A percentile compares a stretch with the other conserved stretches of the same genome.
Conservation (phyloP, 2,113 vertebrate species). For the Oophaga pumilio region DNA sequence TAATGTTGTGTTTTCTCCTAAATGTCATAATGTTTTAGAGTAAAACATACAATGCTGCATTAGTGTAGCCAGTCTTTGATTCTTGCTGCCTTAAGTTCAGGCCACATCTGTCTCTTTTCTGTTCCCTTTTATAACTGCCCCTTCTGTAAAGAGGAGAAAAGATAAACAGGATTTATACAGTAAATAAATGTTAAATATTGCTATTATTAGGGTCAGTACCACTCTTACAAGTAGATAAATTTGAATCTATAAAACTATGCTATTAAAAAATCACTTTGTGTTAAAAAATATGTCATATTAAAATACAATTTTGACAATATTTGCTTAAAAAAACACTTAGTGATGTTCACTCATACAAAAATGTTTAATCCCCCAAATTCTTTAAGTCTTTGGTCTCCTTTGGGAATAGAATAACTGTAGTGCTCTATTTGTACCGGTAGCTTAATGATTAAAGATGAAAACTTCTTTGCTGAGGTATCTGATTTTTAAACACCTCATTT, state of each 20-base stretch:
- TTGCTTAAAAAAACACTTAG: constrained; percentile 72
- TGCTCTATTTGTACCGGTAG: constrained; percentile 83
- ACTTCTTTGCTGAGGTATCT: constrained; percentile 79
- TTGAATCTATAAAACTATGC: neutral
- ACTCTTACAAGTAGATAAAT: neutral
- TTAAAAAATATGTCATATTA: constrained; percentile 53
- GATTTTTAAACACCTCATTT: constrained; percentile 81
- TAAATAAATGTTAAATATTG: too few species aligned
- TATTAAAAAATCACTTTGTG: neutral
- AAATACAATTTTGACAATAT: constrained; percentile 75
- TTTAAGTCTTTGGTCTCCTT: constrained; percentile 78
- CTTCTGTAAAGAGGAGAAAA: too few species aligned
- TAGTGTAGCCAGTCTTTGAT: too few species aligned
- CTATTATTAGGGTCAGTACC: neutral
- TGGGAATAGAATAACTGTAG: constrained; percentile 80
- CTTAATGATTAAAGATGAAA: constrained; percentile 87
- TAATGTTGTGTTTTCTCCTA: too few species aligned
- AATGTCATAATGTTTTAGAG: too few species aligned
- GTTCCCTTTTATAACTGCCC: too few species aligned
- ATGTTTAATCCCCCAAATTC: constrained; percentile 82
- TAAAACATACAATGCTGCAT: too few species aligned
- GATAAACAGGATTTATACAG: too few species aligned
- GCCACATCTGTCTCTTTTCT: too few species aligned
- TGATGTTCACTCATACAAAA: constrained; percentile 78
- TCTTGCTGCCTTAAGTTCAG: too few species aligned